Base-by-base conservation (phyloP, 1,140 invertebrate species). In the Mactra quadrangularis region DNA sequence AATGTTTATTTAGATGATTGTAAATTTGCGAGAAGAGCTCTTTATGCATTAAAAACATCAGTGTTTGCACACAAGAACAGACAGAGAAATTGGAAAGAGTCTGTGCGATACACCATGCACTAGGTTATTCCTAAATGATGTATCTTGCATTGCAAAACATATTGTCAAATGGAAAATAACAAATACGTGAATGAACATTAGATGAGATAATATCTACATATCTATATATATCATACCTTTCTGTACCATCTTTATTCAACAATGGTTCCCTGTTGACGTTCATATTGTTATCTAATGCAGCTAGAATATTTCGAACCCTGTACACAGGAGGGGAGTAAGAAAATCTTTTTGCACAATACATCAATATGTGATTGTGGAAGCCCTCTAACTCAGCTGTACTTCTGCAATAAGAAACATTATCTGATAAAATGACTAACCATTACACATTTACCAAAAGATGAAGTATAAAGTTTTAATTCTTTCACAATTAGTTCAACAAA, bases 371-470 rank as follows among this genome's bases (percentile, higher is more conserved):
- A 27, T 74, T 27, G 41, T 74, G 31, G 1, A 74, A 74, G 0
- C 50, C 50, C 38, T 74, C 71, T 9, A 74, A 35, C 13, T 74
- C 71, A 38, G 52, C 52, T 35, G 35, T 74, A 25, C 71, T 74
- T 53, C 53, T 74, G 33, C 7, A 74, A 74, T 11, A 70, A 15
- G 25, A 59, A 64, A 35, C n/a, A n/a, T n/a, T n/a, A n/a, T n/a
- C n/a, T n/a, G n/a, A n/a, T n/a, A n/a, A n/a, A n/a, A n/a, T n/a
- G n/a, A n/a, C n/a, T n/a, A n/a, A n/a, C n/a, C n/a, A n/a, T n/a
- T n/a, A n/a, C n/a, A n/a, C 27, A 35, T 60, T 3, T 27, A 17
- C 19, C 6, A 50, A 3, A 71, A 15, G 22, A 13, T 27, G 19
- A 50, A 25, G 15, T 66, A 15, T 31, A 17, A 66, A 19, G 38